Percentiles rank a stretch among this genome's conserved stretches.
These are phyloP conservation scores for Semibalanus balanoides DNA, from an alignment of 1,140 invertebrate species.

Conservation along the genomic window DNA sequence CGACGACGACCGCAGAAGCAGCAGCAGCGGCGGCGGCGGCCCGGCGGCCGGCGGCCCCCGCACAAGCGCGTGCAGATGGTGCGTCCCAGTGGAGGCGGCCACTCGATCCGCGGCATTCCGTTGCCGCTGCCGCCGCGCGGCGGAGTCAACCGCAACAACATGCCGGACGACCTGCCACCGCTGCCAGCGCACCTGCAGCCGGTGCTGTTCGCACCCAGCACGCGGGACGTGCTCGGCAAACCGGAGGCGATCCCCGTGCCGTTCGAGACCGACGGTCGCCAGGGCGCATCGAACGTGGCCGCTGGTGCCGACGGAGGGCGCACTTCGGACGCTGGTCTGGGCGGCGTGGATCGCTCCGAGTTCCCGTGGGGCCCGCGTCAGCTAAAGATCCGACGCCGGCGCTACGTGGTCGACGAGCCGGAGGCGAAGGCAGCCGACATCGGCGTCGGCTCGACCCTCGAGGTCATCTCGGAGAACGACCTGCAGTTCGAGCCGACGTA, in stretches of 20 bases:
- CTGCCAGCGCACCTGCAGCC: constrained; percentile 7
- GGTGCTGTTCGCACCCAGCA: constrained; percentile 5
- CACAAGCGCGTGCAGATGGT: constrained; percentile 6
- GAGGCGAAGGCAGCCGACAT: constrained; percentile 61
- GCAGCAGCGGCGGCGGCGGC: no score
- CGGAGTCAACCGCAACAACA: constrained; percentile 7
- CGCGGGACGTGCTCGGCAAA: background rate
- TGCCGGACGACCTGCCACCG: constrained; percentile 11
- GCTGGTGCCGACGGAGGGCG: background rate
- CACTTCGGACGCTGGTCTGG: background rate
- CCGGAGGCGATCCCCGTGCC: background rate
- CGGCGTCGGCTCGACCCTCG: constrained; percentile 69
- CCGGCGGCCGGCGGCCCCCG: constrained; percentile 4
- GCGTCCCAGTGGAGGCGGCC: constrained; percentile 10
- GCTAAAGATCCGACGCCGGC: constrained; percentile 33
- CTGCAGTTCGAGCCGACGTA: constrained; percentile 73
- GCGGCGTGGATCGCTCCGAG: constrained; percentile 8
- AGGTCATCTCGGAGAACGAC: constrained; percentile 83
- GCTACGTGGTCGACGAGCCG: constrained; percentile 51
- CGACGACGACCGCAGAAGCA: constrained; percentile 1
- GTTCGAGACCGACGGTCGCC: background rate
- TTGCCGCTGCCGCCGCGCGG: background rate
- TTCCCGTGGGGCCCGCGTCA: constrained; percentile 20
- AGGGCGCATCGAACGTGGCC: background rate
- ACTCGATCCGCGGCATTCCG: constrained; percentile 4